A percentile compares a stretch with the other conserved stretches of the same genome.
Evolutionary conservation across 2,113 vertebrate species (phyloP).

Genomic region (Vulpes vulpes): DNA sequence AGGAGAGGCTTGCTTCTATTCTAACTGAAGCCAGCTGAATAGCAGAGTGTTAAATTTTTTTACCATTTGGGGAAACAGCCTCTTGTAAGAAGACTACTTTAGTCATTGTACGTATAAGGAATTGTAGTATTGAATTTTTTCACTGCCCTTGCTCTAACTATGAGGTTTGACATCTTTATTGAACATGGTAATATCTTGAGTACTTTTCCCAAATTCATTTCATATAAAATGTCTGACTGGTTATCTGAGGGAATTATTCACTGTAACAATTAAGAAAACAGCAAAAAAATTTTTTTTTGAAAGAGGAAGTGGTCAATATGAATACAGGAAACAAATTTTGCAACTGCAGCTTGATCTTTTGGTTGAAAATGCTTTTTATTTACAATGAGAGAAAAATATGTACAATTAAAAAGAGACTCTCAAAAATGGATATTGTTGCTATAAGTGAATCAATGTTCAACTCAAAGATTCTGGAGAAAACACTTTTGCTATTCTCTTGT

Average conservation of each 20-base stretch:
- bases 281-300: background rate
- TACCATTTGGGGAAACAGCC: slow-evolving; percentile 86
- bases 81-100: background rate
- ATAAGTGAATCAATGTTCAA: background rate
- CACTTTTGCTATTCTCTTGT: background rate
- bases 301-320: slow-evolving; percentile 78
- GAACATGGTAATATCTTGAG: slow-evolving; percentile 9
- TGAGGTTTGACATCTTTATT: slow-evolving; percentile 76
- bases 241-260: background rate
- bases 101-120: slow-evolving; percentile 83
- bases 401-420: background rate
- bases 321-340: slow-evolving; percentile 73
- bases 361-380: slow-evolving; percentile 1
- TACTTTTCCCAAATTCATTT: background rate
- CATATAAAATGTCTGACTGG: background rate
- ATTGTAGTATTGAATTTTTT: slow-evolving; percentile 51
- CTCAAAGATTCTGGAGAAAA: background rate
- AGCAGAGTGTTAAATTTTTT: slow-evolving; percentile 78
- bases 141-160: background rate
- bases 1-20: background rate
- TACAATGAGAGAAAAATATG: background rate
- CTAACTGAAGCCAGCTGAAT: background rate
- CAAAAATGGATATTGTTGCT: background rate
- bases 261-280: slow-evolving; percentile 3
- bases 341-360: slow-evolving; percentile 51